Conservation (phyloP, 2,113 vertebrate species). For the Thinocorus orbignyianus region DNA sequence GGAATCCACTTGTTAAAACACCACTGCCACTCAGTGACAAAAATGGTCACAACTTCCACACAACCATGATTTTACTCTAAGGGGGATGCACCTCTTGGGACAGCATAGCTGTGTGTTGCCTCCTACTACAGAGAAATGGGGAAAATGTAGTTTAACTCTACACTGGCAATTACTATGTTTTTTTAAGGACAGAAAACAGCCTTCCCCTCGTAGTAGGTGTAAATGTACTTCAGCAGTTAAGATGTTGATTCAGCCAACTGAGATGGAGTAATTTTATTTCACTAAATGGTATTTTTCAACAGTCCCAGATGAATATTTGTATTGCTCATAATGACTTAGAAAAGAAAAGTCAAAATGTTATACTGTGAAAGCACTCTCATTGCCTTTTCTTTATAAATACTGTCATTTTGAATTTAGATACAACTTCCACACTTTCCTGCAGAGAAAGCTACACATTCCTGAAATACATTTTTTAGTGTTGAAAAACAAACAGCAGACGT, state of each 20-base stretch:
- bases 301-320: background rate
- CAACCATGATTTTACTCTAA: background rate
- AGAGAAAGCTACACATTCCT: background rate
- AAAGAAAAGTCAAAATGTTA: constrained; percentile 4
- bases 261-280: background rate
- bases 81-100: background rate
- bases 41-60: background rate
- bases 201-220: background rate
- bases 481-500: background rate
- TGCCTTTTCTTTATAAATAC: constrained; percentile 5
- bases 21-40: background rate
- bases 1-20: background rate
- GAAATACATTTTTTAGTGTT: background rate
- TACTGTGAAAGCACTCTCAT: background rate
- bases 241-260: background rate
- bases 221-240: background rate
- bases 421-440: background rate
- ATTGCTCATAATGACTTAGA: background rate
- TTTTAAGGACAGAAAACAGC: background rate
- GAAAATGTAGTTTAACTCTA: background rate
- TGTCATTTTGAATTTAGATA: background rate
- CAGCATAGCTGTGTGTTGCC: background rate
- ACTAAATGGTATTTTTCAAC: background rate
- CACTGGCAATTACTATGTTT: background rate
- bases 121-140: background rate